Evolutionary conservation across 2,888 invertebrate genomes (phyloP).

Genomic region (Acanthacorydalis orientalis): DNA sequence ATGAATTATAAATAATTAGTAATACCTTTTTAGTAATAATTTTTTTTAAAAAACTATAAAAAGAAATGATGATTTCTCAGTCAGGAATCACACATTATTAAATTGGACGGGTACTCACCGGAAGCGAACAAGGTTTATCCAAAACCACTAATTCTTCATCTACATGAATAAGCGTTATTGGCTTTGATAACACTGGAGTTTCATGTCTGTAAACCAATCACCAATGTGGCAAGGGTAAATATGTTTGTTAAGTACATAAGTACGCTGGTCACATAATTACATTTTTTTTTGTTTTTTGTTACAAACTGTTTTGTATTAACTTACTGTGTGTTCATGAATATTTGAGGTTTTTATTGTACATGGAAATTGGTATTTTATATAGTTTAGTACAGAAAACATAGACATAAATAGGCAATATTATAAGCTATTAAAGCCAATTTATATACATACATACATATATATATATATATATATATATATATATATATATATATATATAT

Average conservation of each 20-base stretch:
- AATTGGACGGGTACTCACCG: conserved; percentile 43
- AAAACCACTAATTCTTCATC: conserved; percentile 74
- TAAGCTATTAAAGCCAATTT: too few relatives aligned
- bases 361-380: background rate
- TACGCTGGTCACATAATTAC: too few relatives aligned
- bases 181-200: conserved; percentile 66
- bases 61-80: too few relatives aligned
- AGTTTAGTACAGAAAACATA: too few relatives aligned
- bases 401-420: too few relatives aligned
- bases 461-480: conserved; percentile 5
- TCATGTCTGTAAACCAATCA: conserved; percentile 51
- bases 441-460: background rate
- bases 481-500: conserved; percentile 5
- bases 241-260: too few relatives aligned
- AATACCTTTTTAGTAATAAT: too few relatives aligned
- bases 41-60: too few relatives aligned
- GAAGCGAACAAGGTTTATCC: conserved; percentile 80
- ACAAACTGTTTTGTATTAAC: background rate
- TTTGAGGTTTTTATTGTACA: too few relatives aligned
- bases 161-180: conserved; percentile 66
- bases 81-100: background rate
- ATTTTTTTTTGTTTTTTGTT: background rate
- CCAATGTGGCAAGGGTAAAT: conserved; percentile 6
- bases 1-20: too few relatives aligned
- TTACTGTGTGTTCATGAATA: background rate